Evolutionary conservation across 2,113 vertebrate species (phyloP), one percentile per base, ranked within the genome.

Genomic region (Tachuris rubrigastra): DNA sequence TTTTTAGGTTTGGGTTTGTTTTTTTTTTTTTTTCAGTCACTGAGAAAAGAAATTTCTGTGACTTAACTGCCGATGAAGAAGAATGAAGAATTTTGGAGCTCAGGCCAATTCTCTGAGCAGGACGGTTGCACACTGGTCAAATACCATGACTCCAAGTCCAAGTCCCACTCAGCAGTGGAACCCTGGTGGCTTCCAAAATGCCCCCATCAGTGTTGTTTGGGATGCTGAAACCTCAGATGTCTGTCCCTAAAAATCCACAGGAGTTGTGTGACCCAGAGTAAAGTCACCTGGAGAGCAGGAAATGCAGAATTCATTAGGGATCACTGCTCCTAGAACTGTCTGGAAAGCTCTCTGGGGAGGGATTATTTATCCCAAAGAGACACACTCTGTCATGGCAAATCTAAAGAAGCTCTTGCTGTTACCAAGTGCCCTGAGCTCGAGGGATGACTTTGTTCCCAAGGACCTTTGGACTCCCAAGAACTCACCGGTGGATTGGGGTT

Each of bases 381-480:
- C 58, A 66, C 31, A 77, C 3, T 37, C 18, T 41, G 25, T 17
- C 47, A n/a, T 55, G 63, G 28, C 39, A 77, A 69, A 12, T 16
- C 39, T 76, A 27, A 59, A 49, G 74, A n/a, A 85, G 21, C 59
- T 31, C 37, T 58, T 46, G 19, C 5, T 69, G 31, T 24, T 41
- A 24, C 22, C 20, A 46, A n/a, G 20, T 11, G 25, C 59, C 33
- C 22, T 3, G 4, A 84, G 39, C 28, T 66, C 0, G 0, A 69
- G 37, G 63, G 14, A 41, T 1, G 4, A 47, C 35, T 77, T 84
- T 63, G 55, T 10, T 73, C 42, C 37, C 53, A 50, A 73, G 17
- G 23, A 67, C 20, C 10, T 73, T 7, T 33, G 76, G 27, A 58
- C 16, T 69, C 55, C 31, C 33, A 35, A 50, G 18, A 46, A 6